Conservation (phyloP, 2,888 invertebrate species). For the Peribatodes rhomboidaria region DNA sequence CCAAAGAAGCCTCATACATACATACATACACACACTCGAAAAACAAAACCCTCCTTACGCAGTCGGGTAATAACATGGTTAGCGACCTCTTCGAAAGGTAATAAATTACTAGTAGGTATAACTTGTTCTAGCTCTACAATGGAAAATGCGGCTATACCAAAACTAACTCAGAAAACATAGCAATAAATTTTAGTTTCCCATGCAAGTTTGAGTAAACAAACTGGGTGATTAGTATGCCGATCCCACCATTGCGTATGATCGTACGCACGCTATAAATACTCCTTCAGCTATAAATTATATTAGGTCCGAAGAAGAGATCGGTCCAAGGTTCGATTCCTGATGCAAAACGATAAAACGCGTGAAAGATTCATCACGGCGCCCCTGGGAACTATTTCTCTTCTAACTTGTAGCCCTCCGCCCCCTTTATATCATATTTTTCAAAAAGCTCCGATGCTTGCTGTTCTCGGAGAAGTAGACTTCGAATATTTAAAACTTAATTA, state of each 20-base stretch:
- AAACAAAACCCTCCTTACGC: too few species aligned
- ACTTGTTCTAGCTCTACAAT: too few species aligned
- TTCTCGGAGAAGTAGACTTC: conserved; percentile 35
- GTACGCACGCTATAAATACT: conserved; percentile 42
- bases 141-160: background rate
- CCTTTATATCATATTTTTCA: conserved; percentile 83
- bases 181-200: background rate
- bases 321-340: conserved; percentile 75
- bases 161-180: background rate
- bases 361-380: conserved; percentile 83
- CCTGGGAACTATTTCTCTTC: conserved; percentile 79
- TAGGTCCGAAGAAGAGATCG: conserved; percentile 57
- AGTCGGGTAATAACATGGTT: too few species aligned
- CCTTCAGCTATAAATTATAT: conserved; percentile 45
- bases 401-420: conserved; percentile 71
- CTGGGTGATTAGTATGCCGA: conserved; percentile 38
- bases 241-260: conserved; percentile 34
- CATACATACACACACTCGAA: too few species aligned
- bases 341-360: conserved; percentile 82
- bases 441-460: conserved; percentile 58
- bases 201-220: conserved; percentile 34
- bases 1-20: too few species aligned
- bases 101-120: too few species aligned
- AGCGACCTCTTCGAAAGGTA: too few species aligned
- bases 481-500: background rate